Percentiles rank a stretch among this genome's conserved stretches.
Evolutionary conservation across 2,113 vertebrate genomes (phyloP).

Genomic region (Fregetta grallaria): DNA sequence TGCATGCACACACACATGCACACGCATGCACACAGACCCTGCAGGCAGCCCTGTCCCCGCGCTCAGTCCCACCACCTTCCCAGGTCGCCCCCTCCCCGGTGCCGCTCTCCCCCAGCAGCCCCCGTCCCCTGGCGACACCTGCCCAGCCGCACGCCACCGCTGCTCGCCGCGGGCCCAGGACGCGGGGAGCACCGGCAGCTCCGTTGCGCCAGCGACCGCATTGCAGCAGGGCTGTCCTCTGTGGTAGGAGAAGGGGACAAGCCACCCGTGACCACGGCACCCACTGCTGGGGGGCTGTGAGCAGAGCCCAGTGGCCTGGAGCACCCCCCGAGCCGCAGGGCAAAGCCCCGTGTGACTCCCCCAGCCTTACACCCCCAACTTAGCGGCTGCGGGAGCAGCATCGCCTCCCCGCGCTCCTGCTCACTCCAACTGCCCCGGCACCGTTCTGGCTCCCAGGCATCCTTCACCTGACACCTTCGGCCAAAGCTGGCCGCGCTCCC

Average conservation of each 20-base stretch:
- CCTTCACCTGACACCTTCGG: background rate
- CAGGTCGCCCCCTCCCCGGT: background rate
- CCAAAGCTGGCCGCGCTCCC: background rate
- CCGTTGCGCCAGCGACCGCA: background rate
- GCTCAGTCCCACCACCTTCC: background rate
- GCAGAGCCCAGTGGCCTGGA: rapidly evolving
- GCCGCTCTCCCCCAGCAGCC: too few species aligned
- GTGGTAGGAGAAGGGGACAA: background rate
- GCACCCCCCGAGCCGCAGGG: too few species aligned
- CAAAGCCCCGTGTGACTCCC: rapidly evolving
- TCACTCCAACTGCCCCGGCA: background rate
- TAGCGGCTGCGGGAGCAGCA: background rate
- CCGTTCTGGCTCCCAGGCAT: background rate
- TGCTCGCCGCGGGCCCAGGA: background rate
- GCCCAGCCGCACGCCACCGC: background rate
- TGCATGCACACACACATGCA: background rate
- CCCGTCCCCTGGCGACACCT: background rate
- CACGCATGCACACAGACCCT: background rate
- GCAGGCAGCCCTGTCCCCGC: background rate
- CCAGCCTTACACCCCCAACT: background rate
- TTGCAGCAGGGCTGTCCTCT: slow-evolving; percentile 39
- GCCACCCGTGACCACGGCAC: background rate
- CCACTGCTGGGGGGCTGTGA: background rate
- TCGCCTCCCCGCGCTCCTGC: background rate
- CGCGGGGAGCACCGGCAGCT: background rate